Evolutionary conservation across 2,113 vertebrate genomes (phyloP).

Genomic region (Sander lucioperca): DNA sequence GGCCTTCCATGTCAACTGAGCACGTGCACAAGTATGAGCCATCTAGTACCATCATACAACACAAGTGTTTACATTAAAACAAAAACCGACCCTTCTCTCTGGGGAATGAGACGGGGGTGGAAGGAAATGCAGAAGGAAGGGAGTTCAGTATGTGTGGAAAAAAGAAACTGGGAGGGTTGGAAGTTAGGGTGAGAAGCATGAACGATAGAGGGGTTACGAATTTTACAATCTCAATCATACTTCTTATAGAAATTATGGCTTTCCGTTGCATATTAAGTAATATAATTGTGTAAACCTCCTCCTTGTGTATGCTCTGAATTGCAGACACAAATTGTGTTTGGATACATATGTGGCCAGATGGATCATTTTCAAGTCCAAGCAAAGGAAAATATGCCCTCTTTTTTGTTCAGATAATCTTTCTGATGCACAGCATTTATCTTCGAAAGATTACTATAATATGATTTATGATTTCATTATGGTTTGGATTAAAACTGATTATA

Average conservation of each 20-base stretch:
- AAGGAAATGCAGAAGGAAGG: constrained; percentile 49
- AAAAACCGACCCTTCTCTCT: neutral
- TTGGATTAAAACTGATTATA: neutral
- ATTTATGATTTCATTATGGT: neutral
- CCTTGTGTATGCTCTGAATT: neutral
- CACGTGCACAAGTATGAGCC: constrained; percentile 31
- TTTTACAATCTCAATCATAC: constrained; percentile 27
- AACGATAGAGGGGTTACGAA: constrained; percentile 16
- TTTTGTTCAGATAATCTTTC: neutral
- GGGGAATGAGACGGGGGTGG: neutral
- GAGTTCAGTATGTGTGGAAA: constrained; percentile 23
- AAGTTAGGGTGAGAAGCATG: constrained; percentile 39
- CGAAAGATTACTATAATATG: neutral
- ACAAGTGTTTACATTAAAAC: constrained; percentile 45
- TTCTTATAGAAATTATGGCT: constrained; percentile 16
- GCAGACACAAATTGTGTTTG: neutral
- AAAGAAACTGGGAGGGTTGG: constrained; percentile 32
- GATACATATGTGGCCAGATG: neutral
- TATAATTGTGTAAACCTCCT: constrained; percentile 9
- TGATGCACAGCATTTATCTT: neutral
- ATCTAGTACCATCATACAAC: constrained; percentile 2
- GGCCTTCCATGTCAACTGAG: constrained; percentile 13
- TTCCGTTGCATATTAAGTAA: constrained; percentile 28
- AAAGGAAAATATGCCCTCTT: neutral
- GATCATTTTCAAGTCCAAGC: constrained; percentile 4